Evolutionary conservation across 2,797 vertebrate genomes (phyloP).

Genomic region (Melanogrammus aeglefinus): DNA sequence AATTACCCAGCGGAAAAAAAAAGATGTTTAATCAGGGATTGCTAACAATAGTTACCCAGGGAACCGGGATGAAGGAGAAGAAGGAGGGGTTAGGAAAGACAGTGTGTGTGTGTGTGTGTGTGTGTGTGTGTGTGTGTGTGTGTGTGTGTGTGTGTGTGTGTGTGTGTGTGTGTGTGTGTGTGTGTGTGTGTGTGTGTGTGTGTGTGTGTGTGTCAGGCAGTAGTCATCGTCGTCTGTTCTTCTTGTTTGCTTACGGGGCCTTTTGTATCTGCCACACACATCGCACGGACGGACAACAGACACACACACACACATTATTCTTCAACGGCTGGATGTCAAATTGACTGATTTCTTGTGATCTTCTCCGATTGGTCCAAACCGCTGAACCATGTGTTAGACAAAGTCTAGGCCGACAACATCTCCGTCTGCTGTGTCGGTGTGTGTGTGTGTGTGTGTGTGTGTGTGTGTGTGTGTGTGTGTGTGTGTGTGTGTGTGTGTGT

Average conservation of each 20-base stretch:
- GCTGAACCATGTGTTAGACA: not conserved
- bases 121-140: not conserved
- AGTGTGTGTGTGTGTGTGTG: not conserved
- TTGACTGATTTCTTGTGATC: not conserved
- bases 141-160: not conserved
- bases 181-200: not conserved
- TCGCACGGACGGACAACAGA: not conserved
- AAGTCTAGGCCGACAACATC: not conserved
- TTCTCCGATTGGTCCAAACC: not conserved
- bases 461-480: no score
- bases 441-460: no score
- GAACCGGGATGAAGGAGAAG: conserved; percentile 49
- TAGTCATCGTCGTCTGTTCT: not conserved
- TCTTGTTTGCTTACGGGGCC: not conserved
- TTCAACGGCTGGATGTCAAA: not conserved
- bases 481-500: no score
- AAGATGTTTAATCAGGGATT: conserved; percentile 67
- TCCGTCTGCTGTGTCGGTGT: not conserved
- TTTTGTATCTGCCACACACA: not conserved
- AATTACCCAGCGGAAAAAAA: conserved; percentile 26
- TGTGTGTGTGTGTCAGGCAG: not conserved
- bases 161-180: not conserved
- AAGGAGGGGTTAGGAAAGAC: not conserved
- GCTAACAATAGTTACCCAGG: conserved; percentile 63
- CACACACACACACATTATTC: not conserved